phyloP scores from a whole-genome alignment of 2,888 invertebrate genomes.

The Loripinus fragilis region DNA sequence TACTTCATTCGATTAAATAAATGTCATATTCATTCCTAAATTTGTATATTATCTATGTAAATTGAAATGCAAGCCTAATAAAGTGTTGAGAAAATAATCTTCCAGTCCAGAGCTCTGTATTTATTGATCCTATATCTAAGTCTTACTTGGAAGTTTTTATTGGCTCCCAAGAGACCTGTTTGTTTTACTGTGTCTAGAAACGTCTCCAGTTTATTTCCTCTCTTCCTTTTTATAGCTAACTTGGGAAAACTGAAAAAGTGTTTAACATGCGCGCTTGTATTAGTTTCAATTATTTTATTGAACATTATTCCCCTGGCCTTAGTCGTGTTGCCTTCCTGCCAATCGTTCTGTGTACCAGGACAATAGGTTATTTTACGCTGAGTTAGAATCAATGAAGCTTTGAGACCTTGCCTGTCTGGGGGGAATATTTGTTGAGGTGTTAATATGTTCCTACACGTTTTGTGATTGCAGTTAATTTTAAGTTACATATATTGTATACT shows the following conservation, averaged over 20 bases:
- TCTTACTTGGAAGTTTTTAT: not conserved
- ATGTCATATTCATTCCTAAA: too few species aligned
- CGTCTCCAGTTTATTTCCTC: not conserved
- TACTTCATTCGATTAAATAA: too few species aligned
- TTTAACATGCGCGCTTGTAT: conserved; percentile 20
- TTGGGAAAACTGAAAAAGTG: conserved; percentile 10
- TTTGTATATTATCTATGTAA: too few species aligned
- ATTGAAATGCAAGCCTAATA: too few species aligned
- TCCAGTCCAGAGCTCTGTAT: not conserved
- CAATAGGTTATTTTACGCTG: conserved; percentile 8
- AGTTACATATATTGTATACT: too few species aligned
- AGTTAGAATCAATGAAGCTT: conserved; percentile 10
- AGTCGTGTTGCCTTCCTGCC: conserved; percentile 6
- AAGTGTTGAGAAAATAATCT: too few species aligned
- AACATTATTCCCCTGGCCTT: conserved; percentile 13
- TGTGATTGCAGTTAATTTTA: too few species aligned
- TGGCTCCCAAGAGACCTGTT: not conserved
- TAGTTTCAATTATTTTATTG: conserved; percentile 22
- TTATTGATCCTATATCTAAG: not conserved
- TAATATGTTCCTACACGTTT: too few species aligned
- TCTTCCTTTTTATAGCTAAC: conserved; percentile 3
- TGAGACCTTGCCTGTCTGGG: not conserved
- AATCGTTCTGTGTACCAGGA: not conserved
- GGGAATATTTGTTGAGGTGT: not conserved
- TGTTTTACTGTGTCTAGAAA: conserved; percentile 4